Base-by-base conservation (phyloP, 2,113 vertebrate species). In the Climacteris rufus region DNA sequence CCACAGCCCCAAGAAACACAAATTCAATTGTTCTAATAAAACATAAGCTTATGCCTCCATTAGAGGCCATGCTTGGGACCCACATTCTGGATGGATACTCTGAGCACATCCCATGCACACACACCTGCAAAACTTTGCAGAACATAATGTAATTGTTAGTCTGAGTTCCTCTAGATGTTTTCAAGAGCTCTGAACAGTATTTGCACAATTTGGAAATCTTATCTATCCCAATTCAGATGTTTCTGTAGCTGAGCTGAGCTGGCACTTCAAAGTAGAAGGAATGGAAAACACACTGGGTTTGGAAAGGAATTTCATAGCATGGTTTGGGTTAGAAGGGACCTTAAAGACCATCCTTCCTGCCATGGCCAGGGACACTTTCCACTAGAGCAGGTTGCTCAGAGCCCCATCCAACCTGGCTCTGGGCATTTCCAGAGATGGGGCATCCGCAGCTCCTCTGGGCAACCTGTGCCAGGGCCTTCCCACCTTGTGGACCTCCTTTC, bases 381-480 rank as follows among this genome's bases (percentile, higher is more conserved):
- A 49, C 5, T 24, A 7, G 1, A 0, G 6, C 12, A 77, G 13
- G 22, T 0, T 63, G 35, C 15, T 76, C 35, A 10, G 33, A 56
- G 22, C 22, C 25, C 10, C 0, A 0, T 56, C 49, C 71, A 56
- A 0, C 8, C 18, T 33, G 31, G n/a, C 49, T 64, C 69, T 49
- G 22, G 4, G 15, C 7, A 49, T 3, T 56, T 49, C 49, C 27
- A 70, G 40, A 11, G 10, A 70, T 50, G 54, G 27, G 22, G 6
- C 18, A 77, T 0, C 15, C 35, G 24, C 31, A 70, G 22, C 18
- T 63, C 11, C 47, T 27, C 40, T 77, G 27, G 0, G 7, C 3
- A 77, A 5, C 4, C 35, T 49, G 5, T 42, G 1, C n/a, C 63
- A 90, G 7, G 8, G 47, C 63, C 47, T 56, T 27, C 5, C 31